A percentile compares a stretch with the other conserved stretches of the same genome.
phyloP scores from a whole-genome alignment of 1,140 invertebrate species.

The Lasioglossum baleicum region DNA sequence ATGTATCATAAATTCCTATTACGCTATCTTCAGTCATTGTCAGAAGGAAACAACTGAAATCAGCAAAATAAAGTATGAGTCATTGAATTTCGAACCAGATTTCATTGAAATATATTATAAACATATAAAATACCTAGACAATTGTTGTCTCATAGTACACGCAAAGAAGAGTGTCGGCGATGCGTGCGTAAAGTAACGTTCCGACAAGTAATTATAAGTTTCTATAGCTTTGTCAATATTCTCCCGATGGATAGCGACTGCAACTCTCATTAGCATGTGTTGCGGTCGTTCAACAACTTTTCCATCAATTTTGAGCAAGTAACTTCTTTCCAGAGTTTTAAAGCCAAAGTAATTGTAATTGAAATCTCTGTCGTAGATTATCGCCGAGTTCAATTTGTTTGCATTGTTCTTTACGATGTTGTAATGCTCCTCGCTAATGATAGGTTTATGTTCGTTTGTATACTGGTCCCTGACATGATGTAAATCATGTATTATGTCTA shows the following conservation, averaged over 20 bases:
- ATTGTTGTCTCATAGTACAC: slow-evolving; percentile 93
- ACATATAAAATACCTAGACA: slow-evolving; percentile 85
- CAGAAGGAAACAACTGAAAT: slow-evolving; percentile 93
- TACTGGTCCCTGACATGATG: slow-evolving; percentile 88
- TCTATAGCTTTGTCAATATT: slow-evolving; percentile 96
- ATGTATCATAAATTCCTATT: slow-evolving; percentile 97
- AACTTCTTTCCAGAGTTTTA: slow-evolving; percentile 98
- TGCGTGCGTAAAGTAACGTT: slow-evolving; percentile 98
- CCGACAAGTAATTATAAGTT: slow-evolving; percentile 97
- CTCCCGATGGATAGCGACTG: slow-evolving; percentile 97
- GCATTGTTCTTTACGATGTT: slow-evolving; percentile 93
- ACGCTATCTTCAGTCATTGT: slow-evolving; percentile 98
- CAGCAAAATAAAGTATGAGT: slow-evolving; percentile 40
- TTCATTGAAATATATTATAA: neutral
- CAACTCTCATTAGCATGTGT: slow-evolving; percentile 99
- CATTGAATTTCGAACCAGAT: neutral
- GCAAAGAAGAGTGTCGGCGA: slow-evolving; percentile 98
- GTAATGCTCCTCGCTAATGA: slow-evolving; percentile 93
- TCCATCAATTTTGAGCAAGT: slow-evolving; percentile 95
- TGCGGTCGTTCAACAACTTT: slow-evolving; percentile 98
- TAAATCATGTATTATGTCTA: slow-evolving; percentile 95
- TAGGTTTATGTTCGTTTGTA: slow-evolving; percentile 86
- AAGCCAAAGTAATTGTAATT: slow-evolving; percentile 99
- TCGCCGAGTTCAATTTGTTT: slow-evolving; percentile 95
- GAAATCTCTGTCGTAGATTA: slow-evolving; percentile 98